Evolutionary conservation across 2,113 vertebrate genomes (phyloP), one percentile per base, ranked within the genome.

Genomic region (Myrmecobius fasciatus): DNA sequence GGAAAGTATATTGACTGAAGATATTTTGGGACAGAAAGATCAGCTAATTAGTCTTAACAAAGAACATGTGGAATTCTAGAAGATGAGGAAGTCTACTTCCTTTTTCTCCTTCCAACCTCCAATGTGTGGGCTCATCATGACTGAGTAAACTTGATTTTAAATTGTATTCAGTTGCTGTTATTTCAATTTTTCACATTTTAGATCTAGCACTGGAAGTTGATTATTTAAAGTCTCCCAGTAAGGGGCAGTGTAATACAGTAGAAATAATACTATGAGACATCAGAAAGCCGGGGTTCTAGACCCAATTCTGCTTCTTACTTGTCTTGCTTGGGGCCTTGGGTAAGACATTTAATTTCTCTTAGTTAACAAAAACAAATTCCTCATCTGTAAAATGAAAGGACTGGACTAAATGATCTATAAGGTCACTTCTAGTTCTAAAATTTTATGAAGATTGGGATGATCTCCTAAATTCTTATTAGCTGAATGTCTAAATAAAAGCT

Each of bases 1-100:
- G 36, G 91, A 97, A 97, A 94, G 17, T n/a, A 89, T 91, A 94
- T 12, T 75, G 24, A 75, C 12, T 0, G 46, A 26, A 52, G 49
- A 51, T 2, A 53, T 91, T 96, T 1, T 60, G 75, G 31, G 12
- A 53, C 53, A 94, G 48, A 24, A 92, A 60, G n/a, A 56, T 48
- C 0, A 83, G 43, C 67, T 83, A 83, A 83, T 83, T 7, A 83
- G 67, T 0, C 49, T 92, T 49, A 56, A 31, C 53, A 7, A 11
- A 89, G 91, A 92, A 89, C 11, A 11, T 53, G 90, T 48, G 8
- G 91, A 92, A 52, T 92, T 53, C 25, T 0, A 0, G 2, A 60
- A 3, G 12, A 0, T 90, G 67, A 4, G 8, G 67, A 89, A 90
- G 1, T 90, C 53, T 93, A 25, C 31, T 48, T 83, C 56, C 93